A percentile compares a stretch with the other conserved stretches of the same genome.
Conservation (phyloP, 2,113 vertebrate genomes). For the Bubo scandiacus region DNA sequence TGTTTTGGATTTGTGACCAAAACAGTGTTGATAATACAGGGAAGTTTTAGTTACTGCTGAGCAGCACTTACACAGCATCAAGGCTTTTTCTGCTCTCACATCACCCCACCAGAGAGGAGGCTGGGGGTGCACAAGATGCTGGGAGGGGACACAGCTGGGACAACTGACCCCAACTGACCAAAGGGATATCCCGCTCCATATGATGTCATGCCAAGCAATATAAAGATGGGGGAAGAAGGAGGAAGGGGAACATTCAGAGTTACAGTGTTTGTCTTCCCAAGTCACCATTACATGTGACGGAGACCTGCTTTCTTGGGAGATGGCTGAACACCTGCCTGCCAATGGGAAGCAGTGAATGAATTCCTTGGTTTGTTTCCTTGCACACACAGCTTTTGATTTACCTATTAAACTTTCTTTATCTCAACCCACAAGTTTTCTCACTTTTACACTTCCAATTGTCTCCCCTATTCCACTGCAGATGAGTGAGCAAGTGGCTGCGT, state of each 20-base stretch:
- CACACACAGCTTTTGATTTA: background rate
- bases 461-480: background rate
- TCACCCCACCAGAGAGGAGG: fast-evolving
- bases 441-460: background rate
- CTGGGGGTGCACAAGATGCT: background rate
- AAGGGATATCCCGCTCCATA: background rate
- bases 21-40: background rate
- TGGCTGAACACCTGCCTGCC: background rate
- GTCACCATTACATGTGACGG: fast-evolving
- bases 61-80: fast-evolving
- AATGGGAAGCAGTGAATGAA: fast-evolving
- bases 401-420: background rate
- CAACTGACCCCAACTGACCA: background rate
- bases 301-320: background rate
- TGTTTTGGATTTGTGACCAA: background rate
- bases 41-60: background rate
- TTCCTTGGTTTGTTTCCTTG: background rate
- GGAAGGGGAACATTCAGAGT: background rate
- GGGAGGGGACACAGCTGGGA: background rate
- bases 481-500: background rate
- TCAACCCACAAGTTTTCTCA: background rate
- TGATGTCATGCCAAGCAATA: background rate
- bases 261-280: background rate
- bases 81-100: background rate
- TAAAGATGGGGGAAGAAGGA: background rate